Base-by-base conservation (phyloP, 2,888 invertebrate genomes). In the Spicauda simplicius region DNA sequence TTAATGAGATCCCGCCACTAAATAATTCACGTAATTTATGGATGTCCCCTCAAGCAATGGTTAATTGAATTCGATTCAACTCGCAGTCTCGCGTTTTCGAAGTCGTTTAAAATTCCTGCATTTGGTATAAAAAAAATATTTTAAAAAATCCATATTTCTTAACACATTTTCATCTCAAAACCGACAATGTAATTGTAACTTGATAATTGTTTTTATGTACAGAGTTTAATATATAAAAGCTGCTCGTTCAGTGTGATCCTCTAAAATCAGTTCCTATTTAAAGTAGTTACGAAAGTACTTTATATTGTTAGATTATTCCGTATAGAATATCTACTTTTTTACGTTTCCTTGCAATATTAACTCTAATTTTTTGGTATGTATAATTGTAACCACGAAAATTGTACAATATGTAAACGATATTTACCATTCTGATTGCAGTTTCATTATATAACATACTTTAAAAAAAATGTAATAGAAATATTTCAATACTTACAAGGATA, bases 241-340 rank as follows among this genome's bases (percentile, higher is more conserved):
- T 41, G 48, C 19, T 30, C 3, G 41, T 41, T 33, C 53, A 7
- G 37, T 61, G n/a, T 16, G 12, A 14, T 61, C 61, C 61, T 54
- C 18, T 14, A 8, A 53, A 54, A 33, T 61, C 53, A 20, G 61
- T 61, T 61, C 61, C 61, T 61, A 61, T 61, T 54, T 61, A 19
- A 53, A 14, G 37, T 61, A 53, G 53, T 41, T 14, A 41, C 2
- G 18, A 52, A 30, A 19, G 33, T 8, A 37, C 33, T 52, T 25
- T 53, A 37, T 61, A 53, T 61, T 16, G 50, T 41, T 41, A 53
- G 10, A 6, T 53, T 3, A n/a, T 41, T 61, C 37, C 61, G 53
- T 61, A 61, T 50, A 41, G 53, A 61, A 61, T 61, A 61, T 61
- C 61, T 61, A 53, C 61, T 54, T 4, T n/a, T 12, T 8, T 33